Evolutionary conservation across 2,797 vertebrate species (phyloP).

Genomic region (Sciurus vulgaris): DNA sequence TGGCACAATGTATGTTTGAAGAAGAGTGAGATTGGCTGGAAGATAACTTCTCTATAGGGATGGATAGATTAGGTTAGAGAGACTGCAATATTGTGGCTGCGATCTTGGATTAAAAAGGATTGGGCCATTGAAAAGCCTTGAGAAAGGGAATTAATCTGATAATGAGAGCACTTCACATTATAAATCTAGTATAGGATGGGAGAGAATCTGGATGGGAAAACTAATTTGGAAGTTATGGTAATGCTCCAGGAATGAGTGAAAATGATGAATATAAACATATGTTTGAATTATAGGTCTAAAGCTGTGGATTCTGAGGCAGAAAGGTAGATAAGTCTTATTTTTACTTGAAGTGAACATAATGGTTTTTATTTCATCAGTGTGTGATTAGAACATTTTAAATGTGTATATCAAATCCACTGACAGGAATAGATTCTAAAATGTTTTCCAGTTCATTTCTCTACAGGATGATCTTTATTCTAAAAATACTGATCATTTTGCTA

Average conservation of each 20-base stretch:
- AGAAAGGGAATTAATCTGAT: background rate
- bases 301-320: background rate
- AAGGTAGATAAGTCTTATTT: background rate
- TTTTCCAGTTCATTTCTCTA: slow-evolving; percentile 59
- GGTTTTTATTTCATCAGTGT: background rate
- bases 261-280: background rate
- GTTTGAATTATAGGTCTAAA: background rate
- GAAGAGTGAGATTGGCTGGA: background rate
- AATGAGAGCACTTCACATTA: background rate
- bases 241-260: background rate
- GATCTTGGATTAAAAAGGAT: background rate
- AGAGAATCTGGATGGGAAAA: background rate
- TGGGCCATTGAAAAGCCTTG: background rate
- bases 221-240: background rate
- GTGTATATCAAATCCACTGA: slow-evolving; percentile 40
- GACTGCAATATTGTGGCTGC: background rate
- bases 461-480: slow-evolving; percentile 46
- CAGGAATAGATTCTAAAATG: slow-evolving; percentile 57
- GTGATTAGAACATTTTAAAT: slow-evolving; percentile 37
- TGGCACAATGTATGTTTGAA: background rate
- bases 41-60: background rate
- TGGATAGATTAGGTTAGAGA: background rate
- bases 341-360: slow-evolving; percentile 39
- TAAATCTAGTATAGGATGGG: background rate
- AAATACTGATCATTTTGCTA: slow-evolving; percentile 47